Evolutionary conservation across 37 sponge, comb jelly and placozoan genomes (phyloP).

Genomic region (Aphrocallistes beatrix): DNA sequence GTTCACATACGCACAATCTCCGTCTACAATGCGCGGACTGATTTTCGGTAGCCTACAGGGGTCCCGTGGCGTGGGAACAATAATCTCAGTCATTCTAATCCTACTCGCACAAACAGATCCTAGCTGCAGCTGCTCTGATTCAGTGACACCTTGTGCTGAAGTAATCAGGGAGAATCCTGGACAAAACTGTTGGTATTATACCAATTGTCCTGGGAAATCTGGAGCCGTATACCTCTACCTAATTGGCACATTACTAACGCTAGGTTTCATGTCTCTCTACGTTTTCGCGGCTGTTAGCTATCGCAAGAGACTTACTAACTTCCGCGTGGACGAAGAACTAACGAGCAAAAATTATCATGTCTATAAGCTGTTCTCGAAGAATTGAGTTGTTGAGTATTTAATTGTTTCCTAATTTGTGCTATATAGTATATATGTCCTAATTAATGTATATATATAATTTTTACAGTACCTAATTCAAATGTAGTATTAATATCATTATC

Average conservation of each 20-base stretch:
- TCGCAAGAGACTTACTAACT: background rate
- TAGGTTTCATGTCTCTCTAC: background rate
- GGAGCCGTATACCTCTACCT: background rate
- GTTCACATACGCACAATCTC: background rate
- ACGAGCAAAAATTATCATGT: background rate
- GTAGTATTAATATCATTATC: no score
- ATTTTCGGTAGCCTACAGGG: conserved; percentile 1
- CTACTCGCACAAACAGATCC: background rate
- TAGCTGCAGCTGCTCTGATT: background rate
- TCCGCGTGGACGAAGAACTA: background rate
- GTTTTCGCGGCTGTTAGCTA: background rate
- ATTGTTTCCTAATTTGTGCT: no score
- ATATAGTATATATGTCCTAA: no score
- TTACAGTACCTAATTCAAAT: no score
- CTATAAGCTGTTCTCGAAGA: background rate
- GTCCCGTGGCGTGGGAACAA: background rate
- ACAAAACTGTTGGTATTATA: background rate
- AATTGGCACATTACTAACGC: background rate
- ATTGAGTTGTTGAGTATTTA: no score
- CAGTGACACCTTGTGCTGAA: background rate
- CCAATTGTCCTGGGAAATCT: conserved; percentile 3
- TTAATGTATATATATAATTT: no score
- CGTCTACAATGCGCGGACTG: background rate
- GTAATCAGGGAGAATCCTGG: background rate
- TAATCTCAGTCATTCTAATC: background rate